These are phyloP conservation scores for Episyrphus balteatus DNA, from an alignment of 1,140 invertebrate species.

Conservation along the genomic window DNA sequence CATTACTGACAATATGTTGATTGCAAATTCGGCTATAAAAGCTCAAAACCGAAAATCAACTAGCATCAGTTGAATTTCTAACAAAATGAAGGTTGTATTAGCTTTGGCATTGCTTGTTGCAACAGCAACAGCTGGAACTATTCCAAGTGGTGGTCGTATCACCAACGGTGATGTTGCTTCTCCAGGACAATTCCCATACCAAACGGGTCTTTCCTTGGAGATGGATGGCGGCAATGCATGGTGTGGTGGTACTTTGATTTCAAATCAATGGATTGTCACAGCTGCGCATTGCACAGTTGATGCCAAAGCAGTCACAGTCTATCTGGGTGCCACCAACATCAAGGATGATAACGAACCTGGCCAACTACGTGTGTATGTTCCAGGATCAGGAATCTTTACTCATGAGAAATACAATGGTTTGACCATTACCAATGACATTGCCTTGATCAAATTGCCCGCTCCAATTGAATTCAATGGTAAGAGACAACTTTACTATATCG, in stretches of 20 bases:
- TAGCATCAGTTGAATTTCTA: too few species aligned
- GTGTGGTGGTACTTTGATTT: slow-evolving; percentile 29
- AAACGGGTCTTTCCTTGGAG: slow-evolving; percentile 19
- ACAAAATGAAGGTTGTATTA: too few species aligned
- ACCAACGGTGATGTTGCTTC: slow-evolving; percentile 17
- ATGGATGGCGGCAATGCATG: slow-evolving; percentile 13
- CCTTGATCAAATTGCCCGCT: slow-evolving; percentile 34
- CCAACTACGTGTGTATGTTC: slow-evolving; percentile 16
- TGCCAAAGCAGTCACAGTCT: slow-evolving; percentile 12
- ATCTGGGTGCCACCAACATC: slow-evolving; percentile 5
- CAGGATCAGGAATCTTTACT: slow-evolving; percentile 12
- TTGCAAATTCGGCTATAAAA: too few species aligned
- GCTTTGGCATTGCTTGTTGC: too few species aligned
- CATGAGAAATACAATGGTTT: slow-evolving; percentile 16
- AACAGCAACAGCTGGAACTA: too few species aligned
- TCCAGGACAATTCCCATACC: slow-evolving; percentile 23
- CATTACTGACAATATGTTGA: too few species aligned
- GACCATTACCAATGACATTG: slow-evolving; percentile 31
- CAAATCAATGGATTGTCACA: slow-evolving; percentile 20
- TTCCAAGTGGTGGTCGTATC: slow-evolving; percentile 15
- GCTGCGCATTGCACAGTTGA: slow-evolving; percentile 25
- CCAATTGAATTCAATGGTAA: slow-evolving; percentile 23
- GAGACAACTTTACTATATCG: slow-evolving; percentile 4
- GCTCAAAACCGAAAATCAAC: too few species aligned
- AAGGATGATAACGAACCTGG: slow-evolving; percentile 14